Percentiles rank a stretch among this genome's conserved stretches.
Conservation (phyloP, 2,888 invertebrate species). For the Diplolepis rosae region DNA sequence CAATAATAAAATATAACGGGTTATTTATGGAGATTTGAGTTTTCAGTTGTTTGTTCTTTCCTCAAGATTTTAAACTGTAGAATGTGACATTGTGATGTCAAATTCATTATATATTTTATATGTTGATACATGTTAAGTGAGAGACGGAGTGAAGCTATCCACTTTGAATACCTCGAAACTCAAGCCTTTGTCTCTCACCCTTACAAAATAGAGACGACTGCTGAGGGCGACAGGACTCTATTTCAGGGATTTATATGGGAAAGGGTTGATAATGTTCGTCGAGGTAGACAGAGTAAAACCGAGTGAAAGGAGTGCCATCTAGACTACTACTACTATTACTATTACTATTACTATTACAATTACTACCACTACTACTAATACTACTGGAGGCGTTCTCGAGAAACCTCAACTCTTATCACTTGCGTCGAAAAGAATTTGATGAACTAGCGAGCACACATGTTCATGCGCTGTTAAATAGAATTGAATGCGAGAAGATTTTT, state of each 20-base stretch:
- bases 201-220: slow-evolving; percentile 64
- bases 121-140: slow-evolving; percentile 35
- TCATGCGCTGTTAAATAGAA: background rate
- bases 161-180: slow-evolving; percentile 68
- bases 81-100: too few species aligned
- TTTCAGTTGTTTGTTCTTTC: too few species aligned
- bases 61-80: too few species aligned
- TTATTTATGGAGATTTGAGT: too few species aligned
- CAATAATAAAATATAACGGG: too few species aligned
- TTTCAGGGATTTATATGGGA: slow-evolving; percentile 38
- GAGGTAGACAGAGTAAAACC: slow-evolving; percentile 25
- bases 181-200: slow-evolving; percentile 65
- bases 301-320: slow-evolving; percentile 35
- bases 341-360: too few species aligned
- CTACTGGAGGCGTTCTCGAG: slow-evolving; percentile 22
- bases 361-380: too few species aligned
- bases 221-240: slow-evolving; percentile 58
- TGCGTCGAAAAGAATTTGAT: slow-evolving; percentile 15
- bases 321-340: too few species aligned
- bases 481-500: background rate
- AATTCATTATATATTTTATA: background rate
- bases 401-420: background rate
- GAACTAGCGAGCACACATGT: slow-evolving; percentile 7
- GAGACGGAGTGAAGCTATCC: slow-evolving; percentile 57
- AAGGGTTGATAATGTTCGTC: slow-evolving; percentile 34